Evolutionary conservation across 1,140 invertebrate genomes (phyloP).

Genomic region (Bradysia coprophila): DNA sequence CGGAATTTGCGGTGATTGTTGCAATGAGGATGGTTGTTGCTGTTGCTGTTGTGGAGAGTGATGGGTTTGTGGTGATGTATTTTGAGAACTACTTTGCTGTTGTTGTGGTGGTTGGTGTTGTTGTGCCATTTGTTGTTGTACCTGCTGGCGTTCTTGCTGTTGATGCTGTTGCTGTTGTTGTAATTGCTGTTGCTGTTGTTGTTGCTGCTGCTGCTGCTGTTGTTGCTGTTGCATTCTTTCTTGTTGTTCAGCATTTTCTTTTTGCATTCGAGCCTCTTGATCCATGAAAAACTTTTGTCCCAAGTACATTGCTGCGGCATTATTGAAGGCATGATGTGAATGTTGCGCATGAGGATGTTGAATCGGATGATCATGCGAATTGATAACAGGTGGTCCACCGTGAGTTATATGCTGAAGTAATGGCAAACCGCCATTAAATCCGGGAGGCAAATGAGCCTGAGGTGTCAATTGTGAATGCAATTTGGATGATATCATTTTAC

Average conservation of each 20-base stretch:
- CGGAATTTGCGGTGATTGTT: conserved; percentile 18
- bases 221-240: conserved; percentile 30
- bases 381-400: conserved; percentile 17
- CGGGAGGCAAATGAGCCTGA: conserved; percentile 30
- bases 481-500: conserved; percentile 44
- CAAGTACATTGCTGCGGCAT: conserved; percentile 55
- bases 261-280: conserved; percentile 50
- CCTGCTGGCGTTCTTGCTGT: conserved; percentile 17
- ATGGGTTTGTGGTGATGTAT: conserved; percentile 17
- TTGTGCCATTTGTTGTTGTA: conserved; percentile 30
- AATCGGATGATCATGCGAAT: conserved; percentile 8
- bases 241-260: conserved; percentile 35
- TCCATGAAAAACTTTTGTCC: conserved; percentile 56
- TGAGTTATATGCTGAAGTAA: conserved; percentile 35
- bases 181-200: conserved; percentile 28
- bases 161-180: conserved; percentile 26
- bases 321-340: conserved; percentile 34
- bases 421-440: conserved; percentile 31
- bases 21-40: conserved; percentile 18
- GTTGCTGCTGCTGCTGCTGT: conserved; percentile 18
- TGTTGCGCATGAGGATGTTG: conserved; percentile 27
- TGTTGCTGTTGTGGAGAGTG: conserved; percentile 5
- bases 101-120: conserved; percentile 31
- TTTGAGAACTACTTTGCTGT: conserved; percentile 23
- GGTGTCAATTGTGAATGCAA: conserved; percentile 31